Evolutionary conservation across 1,140 invertebrate genomes (phyloP).

Genomic region (Cephus cinctus): DNA sequence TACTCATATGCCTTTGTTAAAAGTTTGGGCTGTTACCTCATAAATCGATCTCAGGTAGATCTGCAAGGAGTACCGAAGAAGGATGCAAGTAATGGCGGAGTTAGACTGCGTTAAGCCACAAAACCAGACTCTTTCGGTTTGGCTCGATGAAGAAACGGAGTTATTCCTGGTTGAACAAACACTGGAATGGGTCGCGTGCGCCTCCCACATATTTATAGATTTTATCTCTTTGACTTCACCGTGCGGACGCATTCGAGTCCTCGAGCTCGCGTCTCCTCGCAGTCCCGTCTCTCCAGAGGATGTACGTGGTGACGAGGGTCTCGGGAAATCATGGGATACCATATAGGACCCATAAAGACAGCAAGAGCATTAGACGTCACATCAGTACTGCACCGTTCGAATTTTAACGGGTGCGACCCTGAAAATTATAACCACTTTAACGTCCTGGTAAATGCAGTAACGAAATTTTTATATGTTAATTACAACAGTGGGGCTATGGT

Average conservation of each 20-base stretch:
- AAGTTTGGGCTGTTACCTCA: no score
- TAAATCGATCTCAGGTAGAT: no score
- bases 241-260: conserved; percentile 33
- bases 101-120: conserved; percentile 48
- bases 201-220: conserved; percentile 58
- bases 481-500: no score
- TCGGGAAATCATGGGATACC: neutral
- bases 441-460: neutral
- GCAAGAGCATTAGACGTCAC: no score
- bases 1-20: no score
- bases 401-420: conserved; percentile 1
- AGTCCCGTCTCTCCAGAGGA: neutral
- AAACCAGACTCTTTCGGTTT: conserved; percentile 46
- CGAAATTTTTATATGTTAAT: neutral
- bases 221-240: conserved; percentile 54
- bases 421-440: conserved; percentile 1
- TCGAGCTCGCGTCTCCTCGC: neutral
- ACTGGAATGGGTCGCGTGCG: conserved; percentile 55
- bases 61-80: no score
- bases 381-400: no score
- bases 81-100: conserved; percentile 7
- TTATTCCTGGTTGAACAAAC: conserved; percentile 59
- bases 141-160: conserved; percentile 51
- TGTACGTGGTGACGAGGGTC: neutral
- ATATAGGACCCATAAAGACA: neutral